Evolutionary conservation across 2,888 invertebrate species (phyloP).

Genomic region (Aspidiotus rigidus): DNA sequence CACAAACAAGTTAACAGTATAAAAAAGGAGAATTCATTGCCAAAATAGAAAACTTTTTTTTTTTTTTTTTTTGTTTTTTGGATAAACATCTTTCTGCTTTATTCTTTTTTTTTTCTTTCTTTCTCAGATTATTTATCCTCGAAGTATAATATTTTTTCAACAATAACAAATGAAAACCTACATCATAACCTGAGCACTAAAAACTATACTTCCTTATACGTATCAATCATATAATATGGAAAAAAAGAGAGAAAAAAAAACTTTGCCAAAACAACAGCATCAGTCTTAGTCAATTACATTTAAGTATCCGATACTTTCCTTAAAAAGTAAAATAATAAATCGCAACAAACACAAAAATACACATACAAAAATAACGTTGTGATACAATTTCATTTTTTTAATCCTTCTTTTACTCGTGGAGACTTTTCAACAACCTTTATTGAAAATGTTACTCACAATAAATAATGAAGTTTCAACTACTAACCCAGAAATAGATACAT

Average conservation of each 20-base stretch:
- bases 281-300: conserved; percentile 37
- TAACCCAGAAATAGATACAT: too few species aligned
- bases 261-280: conserved; percentile 37
- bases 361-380: conserved; percentile 30
- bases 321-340: conserved; percentile 27
- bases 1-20: conserved; percentile 29
- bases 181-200: conserved; percentile 36
- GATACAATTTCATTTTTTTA: conserved; percentile 13
- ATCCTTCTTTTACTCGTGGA: too few species aligned
- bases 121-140: neutral
- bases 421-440: too few species aligned
- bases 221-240: conserved; percentile 2
- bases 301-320: conserved; percentile 30
- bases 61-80: too few species aligned
- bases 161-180: conserved; percentile 31
- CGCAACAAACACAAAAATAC: conserved; percentile 27
- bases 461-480: too few species aligned
- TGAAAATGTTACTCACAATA: too few species aligned
- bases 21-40: conserved; percentile 14
- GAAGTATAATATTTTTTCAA: conserved; percentile 29
- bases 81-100: too few species aligned
- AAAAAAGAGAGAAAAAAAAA: conserved; percentile 35
- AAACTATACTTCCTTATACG: conserved; percentile 26
- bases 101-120: too few species aligned
- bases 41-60: conserved; percentile 16